phyloP scores from a whole-genome alignment of 1,140 invertebrate genomes.

The Charaxes varanes region DNA sequence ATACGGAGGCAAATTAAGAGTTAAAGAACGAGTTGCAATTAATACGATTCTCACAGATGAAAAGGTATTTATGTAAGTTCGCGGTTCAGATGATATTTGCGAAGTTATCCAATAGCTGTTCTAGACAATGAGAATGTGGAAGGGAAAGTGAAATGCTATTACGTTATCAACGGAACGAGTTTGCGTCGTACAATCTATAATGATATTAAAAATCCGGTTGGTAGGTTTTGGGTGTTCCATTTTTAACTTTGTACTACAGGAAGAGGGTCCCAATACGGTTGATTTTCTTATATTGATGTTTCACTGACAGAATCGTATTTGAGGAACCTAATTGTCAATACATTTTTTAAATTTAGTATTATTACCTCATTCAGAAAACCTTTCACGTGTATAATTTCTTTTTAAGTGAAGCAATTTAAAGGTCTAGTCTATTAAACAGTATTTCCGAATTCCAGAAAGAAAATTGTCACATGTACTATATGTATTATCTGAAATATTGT shows the following conservation, averaged over 20 bases:
- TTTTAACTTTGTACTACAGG: background rate
- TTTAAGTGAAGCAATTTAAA: no score
- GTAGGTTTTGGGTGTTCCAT: conserved; percentile 11
- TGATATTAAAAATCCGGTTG: conserved; percentile 27
- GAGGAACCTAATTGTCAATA: no score
- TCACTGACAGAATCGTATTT: no score
- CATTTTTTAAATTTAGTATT: no score
- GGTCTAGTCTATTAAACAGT: no score
- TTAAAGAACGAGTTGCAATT: conserved; percentile 50
- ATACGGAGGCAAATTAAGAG: conserved; percentile 38
- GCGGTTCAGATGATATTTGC: conserved; percentile 51
- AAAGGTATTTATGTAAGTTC: conserved; percentile 54
- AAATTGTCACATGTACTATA: no score
- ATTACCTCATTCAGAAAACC: no score
- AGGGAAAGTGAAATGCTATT: conserved; percentile 65
- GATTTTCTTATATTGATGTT: no score
- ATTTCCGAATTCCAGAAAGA: no score
- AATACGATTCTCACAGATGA: conserved; percentile 54
- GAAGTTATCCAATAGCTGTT: conserved; percentile 60
- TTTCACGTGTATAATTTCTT: no score
- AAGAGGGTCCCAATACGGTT: no score
- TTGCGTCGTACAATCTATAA: conserved; percentile 23
- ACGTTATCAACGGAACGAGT: conserved; percentile 55
- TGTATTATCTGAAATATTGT: no score
- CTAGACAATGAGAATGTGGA: conserved; percentile 64